Evolutionary conservation across 2,888 invertebrate species (phyloP).

Genomic region (Drosophila falleni): DNA sequence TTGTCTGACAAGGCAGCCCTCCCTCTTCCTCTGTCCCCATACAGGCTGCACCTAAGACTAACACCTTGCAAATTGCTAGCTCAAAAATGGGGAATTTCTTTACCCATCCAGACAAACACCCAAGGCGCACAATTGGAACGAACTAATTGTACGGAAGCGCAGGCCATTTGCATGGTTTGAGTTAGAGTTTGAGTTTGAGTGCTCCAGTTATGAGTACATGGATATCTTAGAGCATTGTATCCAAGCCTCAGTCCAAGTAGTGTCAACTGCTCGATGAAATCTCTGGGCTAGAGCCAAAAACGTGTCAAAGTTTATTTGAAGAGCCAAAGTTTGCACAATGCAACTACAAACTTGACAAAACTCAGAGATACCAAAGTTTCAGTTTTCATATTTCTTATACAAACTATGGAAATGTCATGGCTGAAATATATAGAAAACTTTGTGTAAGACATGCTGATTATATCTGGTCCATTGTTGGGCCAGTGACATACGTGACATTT

Average conservation of each 20-base stretch:
- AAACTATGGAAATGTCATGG: constrained; percentile 49
- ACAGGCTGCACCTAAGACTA: constrained; percentile 52
- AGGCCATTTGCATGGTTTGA: constrained; percentile 43
- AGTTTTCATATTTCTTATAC: constrained; percentile 36
- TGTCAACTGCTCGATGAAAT: constrained; percentile 65
- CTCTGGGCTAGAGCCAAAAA: constrained; percentile 33
- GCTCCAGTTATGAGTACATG: constrained; percentile 57
- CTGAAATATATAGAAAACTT: constrained; percentile 31
- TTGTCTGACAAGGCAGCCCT: constrained; percentile 59
- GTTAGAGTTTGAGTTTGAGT: constrained; percentile 19
- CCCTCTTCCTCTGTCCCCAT: neutral
- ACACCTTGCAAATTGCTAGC: constrained; percentile 76
- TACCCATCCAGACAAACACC: constrained; percentile 22
- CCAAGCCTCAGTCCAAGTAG: constrained; percentile 32
- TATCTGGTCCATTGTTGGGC: constrained; percentile 68
- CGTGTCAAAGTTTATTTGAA: constrained; percentile 70
- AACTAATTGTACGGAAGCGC: constrained; percentile 80
- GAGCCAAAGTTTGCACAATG: constrained; percentile 71
- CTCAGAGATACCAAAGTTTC: constrained; percentile 67
- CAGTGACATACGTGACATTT: constrained; percentile 74
- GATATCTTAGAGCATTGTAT: constrained; percentile 27
- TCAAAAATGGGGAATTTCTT: constrained; percentile 27
- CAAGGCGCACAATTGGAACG: constrained; percentile 52
- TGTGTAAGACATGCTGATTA: constrained; percentile 51
- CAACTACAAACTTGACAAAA: constrained; percentile 59